A percentile compares a stretch with the other conserved stretches of the same genome.
Conservation (phyloP, 2,113 vertebrate species). For the Halcyon malimbica region DNA sequence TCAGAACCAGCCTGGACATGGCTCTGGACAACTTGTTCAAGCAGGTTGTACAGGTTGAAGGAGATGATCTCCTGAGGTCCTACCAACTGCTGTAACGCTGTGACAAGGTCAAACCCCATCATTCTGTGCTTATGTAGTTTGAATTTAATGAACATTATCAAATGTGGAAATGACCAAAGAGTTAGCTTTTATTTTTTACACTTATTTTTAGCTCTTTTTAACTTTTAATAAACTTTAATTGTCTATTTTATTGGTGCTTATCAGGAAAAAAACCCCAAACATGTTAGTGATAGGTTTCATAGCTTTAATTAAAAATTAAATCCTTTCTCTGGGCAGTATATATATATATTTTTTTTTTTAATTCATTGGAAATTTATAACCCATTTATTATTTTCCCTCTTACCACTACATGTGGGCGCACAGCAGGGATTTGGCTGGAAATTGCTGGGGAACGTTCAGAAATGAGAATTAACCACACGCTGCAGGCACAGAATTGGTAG, state of each 20-base stretch:
- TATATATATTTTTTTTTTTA: background rate
- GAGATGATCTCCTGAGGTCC: background rate
- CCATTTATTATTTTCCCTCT: background rate
- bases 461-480: accelerated
- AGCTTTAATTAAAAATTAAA: background rate
- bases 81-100: too few species aligned
- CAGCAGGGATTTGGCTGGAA: background rate
- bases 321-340: background rate
- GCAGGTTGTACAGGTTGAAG: background rate
- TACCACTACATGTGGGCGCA: background rate
- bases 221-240: background rate
- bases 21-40: background rate
- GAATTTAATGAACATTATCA: background rate
- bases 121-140: background rate
- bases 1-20: background rate
- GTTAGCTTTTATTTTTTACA: background rate
- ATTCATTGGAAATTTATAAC: background rate
- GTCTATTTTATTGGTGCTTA: background rate
- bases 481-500: background rate
- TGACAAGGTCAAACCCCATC: background rate
- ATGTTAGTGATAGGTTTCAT: background rate
- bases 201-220: background rate
- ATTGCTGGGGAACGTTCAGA: background rate
- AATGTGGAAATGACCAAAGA: background rate
- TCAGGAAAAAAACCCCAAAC: background rate